Base-by-base conservation (phyloP, 2,888 invertebrate species). In the Lepidocyrtoides sp. region DNA sequence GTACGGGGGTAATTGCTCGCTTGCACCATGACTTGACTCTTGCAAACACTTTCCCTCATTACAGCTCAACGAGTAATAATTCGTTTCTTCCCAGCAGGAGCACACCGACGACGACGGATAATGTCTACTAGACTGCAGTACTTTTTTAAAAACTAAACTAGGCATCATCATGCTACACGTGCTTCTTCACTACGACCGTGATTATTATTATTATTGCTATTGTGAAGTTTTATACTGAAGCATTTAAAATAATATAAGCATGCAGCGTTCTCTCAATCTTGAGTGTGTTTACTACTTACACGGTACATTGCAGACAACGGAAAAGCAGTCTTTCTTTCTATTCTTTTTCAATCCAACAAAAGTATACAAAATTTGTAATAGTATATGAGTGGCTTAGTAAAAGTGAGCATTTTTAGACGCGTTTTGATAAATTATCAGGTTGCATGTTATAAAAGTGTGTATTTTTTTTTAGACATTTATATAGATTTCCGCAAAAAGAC, bases 41-140 rank as follows among this genome's bases (percentile, higher is more conserved):
- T 93, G 91, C 92, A 92, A 94, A 93, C 93, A 94, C 93, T 94
- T 94, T 94, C 93, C 81, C 93, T 94, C 94, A 94, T 94, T 94
- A 94, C 93, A 92, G 93, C 92, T 93, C 93, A 93, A 93, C 93
- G 93, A 93, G 93, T 94, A 94, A 93, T 94, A 94, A 93, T 94
- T 93, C 93, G 92, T 93, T 92, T 92, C 89, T 88, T 93, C 93
- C 57, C 94, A 93, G 93, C 93, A 93, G 94, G 94, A 93, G 85
- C 75, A 77, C 75, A 77, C 36, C 51, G 63, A 41, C 91, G 23
- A 90, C 79, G 57, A 54, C 54, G 48, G 32, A 7, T 5, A 51
- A 26, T 8, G 69, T 69, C 36, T 54, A 82, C 26, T 8, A 63
- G 60, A 82, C 82, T 60, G 44, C 12, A 51, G 2, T 23, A 1